phyloP scores from a whole-genome alignment of 37 sponge, comb jelly and placozoan species.

The Geodia barretti region DNA sequence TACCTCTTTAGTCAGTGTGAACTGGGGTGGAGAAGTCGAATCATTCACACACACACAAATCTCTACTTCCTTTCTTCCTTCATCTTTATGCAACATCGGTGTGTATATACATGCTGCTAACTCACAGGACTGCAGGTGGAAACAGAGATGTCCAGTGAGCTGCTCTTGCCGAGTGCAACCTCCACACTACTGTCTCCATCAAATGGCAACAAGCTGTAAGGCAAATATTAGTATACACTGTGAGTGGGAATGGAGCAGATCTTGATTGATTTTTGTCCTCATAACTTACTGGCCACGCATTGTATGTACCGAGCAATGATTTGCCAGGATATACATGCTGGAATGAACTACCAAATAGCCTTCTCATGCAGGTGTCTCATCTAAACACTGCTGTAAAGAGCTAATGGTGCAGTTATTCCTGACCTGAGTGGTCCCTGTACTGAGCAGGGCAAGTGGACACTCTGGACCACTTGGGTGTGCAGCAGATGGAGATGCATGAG shows the following conservation, averaged over 20 bases:
- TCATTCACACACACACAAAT: too few species aligned
- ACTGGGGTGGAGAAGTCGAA: slow-evolving; percentile 28
- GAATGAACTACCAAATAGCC: background rate
- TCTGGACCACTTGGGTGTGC: slow-evolving; percentile 61
- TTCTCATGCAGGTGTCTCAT: background rate
- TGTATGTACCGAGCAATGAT: background rate
- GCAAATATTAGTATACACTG: background rate
- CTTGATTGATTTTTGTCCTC: background rate
- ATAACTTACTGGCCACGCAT: background rate
- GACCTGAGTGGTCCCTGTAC: slow-evolving; percentile 66
- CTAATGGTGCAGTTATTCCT: too few species aligned
- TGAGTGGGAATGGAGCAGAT: background rate
- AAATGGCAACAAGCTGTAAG: slow-evolving; percentile 45
- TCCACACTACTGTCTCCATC: slow-evolving; percentile 38
- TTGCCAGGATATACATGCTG: background rate
- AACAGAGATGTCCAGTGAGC: slow-evolving; percentile 18
- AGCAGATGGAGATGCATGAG: slow-evolving; percentile 59
- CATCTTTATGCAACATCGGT: background rate
- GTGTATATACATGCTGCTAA: slow-evolving; percentile 6
- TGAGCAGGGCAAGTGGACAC: slow-evolving; percentile 54
- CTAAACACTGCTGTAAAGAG: too few species aligned
- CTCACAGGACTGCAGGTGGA: slow-evolving; percentile 60
- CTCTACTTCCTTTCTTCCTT: too few species aligned
- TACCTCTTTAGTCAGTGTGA: slow-evolving; percentile 46
- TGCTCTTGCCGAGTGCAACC: slow-evolving; percentile 17